phyloP scores from a whole-genome alignment of 2,888 invertebrate species.

The Nasonovia ribisnigri region DNA sequence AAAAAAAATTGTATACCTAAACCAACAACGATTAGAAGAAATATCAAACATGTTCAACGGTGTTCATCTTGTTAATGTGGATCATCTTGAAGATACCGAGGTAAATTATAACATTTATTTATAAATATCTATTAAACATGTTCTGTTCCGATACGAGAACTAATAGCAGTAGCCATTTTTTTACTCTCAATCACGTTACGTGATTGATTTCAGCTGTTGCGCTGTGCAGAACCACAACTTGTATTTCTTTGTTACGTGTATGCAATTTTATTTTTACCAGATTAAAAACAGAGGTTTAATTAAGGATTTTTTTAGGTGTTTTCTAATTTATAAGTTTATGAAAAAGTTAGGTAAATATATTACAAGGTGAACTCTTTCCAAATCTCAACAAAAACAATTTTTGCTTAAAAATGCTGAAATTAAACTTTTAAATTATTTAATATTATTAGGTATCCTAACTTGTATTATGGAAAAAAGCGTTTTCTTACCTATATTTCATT shows the following conservation, averaged over 20 bases:
- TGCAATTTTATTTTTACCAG: not conserved
- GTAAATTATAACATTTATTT: conserved; percentile 31
- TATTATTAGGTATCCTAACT: too few relatives aligned
- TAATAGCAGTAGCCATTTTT: too few relatives aligned
- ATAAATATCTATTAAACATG: not conserved
- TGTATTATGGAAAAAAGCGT: too few relatives aligned
- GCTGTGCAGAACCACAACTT: too few relatives aligned
- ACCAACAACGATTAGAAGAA: conserved; percentile 50
- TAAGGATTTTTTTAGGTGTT: not conserved
- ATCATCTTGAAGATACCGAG: conserved; percentile 49
- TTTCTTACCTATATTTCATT: too few relatives aligned
- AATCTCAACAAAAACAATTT: not conserved
- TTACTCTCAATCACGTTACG: too few relatives aligned
- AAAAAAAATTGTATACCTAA: conserved; percentile 39
- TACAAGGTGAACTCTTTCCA: not conserved
- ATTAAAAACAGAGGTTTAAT: not conserved
- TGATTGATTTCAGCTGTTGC: too few relatives aligned
- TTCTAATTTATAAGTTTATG: not conserved
- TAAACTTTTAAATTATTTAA: too few relatives aligned
- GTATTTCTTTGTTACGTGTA: not conserved
- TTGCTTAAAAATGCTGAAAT: not conserved
- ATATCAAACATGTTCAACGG: conserved; percentile 51
- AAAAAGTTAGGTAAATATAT: not conserved
- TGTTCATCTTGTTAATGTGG: conserved; percentile 31
- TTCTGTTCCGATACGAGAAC: too few relatives aligned